Evolutionary conservation across 37 sponge, comb jelly and placozoan species (phyloP).

Genomic region (Aplysina aerophoba): DNA sequence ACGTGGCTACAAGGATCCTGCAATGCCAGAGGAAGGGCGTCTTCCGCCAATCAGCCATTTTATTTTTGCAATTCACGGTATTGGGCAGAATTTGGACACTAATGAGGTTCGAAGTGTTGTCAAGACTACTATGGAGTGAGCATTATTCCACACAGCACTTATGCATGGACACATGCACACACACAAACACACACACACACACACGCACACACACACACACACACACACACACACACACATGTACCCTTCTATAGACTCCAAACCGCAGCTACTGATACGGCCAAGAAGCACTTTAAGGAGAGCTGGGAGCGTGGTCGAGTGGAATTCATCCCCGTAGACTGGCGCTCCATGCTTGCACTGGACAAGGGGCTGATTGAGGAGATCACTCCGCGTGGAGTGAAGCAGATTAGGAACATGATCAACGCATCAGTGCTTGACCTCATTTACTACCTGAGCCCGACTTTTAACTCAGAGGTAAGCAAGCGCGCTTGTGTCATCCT

Average conservation of each 20-base stretch:
- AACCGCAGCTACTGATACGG: constrained; percentile 43
- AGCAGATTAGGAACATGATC: constrained; percentile 59
- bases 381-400: constrained; percentile 73
- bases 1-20: constrained; percentile 78
- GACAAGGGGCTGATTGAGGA: constrained; percentile 68
- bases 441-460: constrained; percentile 84
- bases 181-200: background rate
- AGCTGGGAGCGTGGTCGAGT: constrained; percentile 62
- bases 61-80: constrained; percentile 86
- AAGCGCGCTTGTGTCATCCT: too few relatives aligned
- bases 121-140: constrained; percentile 69
- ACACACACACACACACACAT: background rate
- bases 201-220: background rate
- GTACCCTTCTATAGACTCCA: constrained; percentile 44
- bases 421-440: constrained; percentile 79
- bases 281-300: constrained; percentile 68
- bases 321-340: constrained; percentile 90
- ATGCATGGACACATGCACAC: background rate
- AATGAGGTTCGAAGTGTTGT: constrained; percentile 51
- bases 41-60: constrained; percentile 78
- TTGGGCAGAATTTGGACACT: constrained; percentile 72
- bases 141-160: background rate
- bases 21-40: constrained; percentile 37
- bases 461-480: constrained; percentile 79
- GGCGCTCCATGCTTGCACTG: constrained; percentile 78